Base-by-base conservation (phyloP, 2,113 vertebrate species). In the Trachemys scripta region DNA sequence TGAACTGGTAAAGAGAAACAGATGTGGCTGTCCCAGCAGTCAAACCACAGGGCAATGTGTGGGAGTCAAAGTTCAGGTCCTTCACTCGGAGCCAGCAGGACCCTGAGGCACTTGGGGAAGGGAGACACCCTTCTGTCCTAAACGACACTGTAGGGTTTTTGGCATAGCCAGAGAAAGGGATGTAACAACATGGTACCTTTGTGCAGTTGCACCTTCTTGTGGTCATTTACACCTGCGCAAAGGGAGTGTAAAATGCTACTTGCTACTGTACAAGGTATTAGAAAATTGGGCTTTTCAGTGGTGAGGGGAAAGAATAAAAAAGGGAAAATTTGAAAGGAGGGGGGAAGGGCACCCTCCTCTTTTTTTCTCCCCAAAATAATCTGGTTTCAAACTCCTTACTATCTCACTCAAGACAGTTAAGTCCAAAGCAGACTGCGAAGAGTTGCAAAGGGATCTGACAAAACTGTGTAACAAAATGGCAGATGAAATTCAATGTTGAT, bases 1-100 rank as follows among this genome's bases (percentile, higher is more conserved):
- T 93, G 92, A 50, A 45, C 0, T 4, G 79, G 88, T 82, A 94
- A 96, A 92, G 84, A 87, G 86, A 96, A 97, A 94, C 87, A 95
- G 94, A 96, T 92, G 89, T 86, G 95, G 25, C 75, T 94, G 81
- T 85, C 80, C 76, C 75, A 54, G 19, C 84, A 80, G 22, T n/a
- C 38, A 85, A 92, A 95, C 91, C 89, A 92, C 54, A 94, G 38
- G 75, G 82, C 6, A 89, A 59, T 57, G 94, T 38, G 8, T 93
- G 35, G 45, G 85, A 94, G 84, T 50, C 94, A 88, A 92, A 93
- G 93, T 91, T 92, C 72, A 85, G n/a, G 25, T 72, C 82, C 38
- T 84, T 90, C 72, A 94, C 54, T 29, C 57, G n/a, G 78, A 79
- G 53, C 90, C 89, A 96, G 90, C 78, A 91, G 62, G 49, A 94